A percentile compares a stretch with the other conserved stretches of the same genome.
phyloP scores from a whole-genome alignment of 1,140 invertebrate genomes.

The Phymorhynchus buccinoides region DNA sequence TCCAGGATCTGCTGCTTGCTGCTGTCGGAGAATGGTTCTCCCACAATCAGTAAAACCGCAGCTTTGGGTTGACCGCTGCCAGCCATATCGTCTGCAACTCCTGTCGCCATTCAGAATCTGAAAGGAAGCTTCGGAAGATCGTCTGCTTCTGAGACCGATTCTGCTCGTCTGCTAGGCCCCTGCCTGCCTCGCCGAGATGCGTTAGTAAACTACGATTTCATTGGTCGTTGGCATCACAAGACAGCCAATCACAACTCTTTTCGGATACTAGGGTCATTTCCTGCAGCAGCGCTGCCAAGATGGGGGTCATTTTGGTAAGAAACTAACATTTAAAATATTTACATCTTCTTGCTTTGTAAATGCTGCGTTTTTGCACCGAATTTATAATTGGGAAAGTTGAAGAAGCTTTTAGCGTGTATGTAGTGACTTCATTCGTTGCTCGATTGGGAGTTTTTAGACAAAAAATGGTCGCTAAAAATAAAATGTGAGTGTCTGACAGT shows the following conservation, averaged over 20 bases:
- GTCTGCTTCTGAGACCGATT: slow-evolving; percentile 27
- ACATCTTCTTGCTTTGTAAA: too few relatives aligned
- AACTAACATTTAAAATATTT: too few relatives aligned
- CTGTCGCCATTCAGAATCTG: slow-evolving; percentile 32
- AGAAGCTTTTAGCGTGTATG: too few relatives aligned
- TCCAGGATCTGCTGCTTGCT: slow-evolving; percentile 93
- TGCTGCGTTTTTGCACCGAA: too few relatives aligned
- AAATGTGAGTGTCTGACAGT: too few relatives aligned
- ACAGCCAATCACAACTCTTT: slow-evolving; percentile 6
- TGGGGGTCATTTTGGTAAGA: too few relatives aligned
- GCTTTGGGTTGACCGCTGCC: slow-evolving; percentile 42
- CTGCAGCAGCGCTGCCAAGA: not conserved
- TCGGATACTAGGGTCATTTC: not conserved
- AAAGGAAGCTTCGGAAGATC: slow-evolving; percentile 11
- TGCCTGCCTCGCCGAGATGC: not conserved
- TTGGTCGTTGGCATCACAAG: slow-evolving; percentile 12
- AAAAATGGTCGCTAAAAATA: too few relatives aligned
- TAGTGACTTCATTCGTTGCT: too few relatives aligned
- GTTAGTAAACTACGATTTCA: slow-evolving; percentile 15
- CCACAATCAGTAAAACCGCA: slow-evolving; percentile 87
- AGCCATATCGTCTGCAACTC: slow-evolving; percentile 25
- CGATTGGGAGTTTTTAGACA: too few relatives aligned
- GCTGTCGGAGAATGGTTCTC: slow-evolving; percentile 89
- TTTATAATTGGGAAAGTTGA: too few relatives aligned
- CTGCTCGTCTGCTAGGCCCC: not conserved